Evolutionary conservation across 2,888 invertebrate species (phyloP), one percentile per base, ranked within the genome.

Genomic region (Leptopilina syphax): DNA sequence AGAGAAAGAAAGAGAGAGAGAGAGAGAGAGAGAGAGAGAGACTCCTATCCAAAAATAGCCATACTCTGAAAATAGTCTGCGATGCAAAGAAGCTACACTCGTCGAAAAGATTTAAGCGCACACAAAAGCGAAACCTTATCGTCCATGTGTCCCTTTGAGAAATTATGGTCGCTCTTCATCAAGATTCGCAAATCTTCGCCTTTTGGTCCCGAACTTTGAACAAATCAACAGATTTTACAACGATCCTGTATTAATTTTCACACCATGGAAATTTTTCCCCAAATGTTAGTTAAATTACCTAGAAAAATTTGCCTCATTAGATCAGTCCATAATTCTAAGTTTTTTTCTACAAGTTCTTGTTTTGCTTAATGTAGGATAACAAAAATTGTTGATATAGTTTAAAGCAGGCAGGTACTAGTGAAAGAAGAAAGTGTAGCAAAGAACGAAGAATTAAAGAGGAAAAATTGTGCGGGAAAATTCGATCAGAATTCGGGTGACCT

Each of bases 401-500:
- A 18, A 18, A 18, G 18, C 18, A 18, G 18, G 18, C 18, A 18
- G 18, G 18, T 18, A 18, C 18, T 41, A 5, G 41, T 41, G 41
- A 6, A 41, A 41, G 6, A 5, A 6, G 41, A 41, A 41, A 41
- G 6, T 41, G 3, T 41, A 6, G 41, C 3, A 41, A 44, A 44
- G 7, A 44, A 44, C 8, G 44, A 8, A 44, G 8, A 44, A 44
- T 7, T 44, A 9, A 9, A 63, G 6, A n/a, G 8, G 7, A 24
- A 63, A 34, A 73, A 13, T 57, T 6, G 1, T 73, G 18, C 18
- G 73, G 57, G 86, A 87, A 88, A 88, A 87, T 88, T 86, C 86
- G 84, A 83, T 84, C 81, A 86, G 87, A 89, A 89, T 89, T 85
- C 86, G 86, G 8, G 85, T 88, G 89, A 89, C 88, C 88, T 85